phyloP scores from a whole-genome alignment of 2,113 vertebrate genomes.

The Morone saxatilis region DNA sequence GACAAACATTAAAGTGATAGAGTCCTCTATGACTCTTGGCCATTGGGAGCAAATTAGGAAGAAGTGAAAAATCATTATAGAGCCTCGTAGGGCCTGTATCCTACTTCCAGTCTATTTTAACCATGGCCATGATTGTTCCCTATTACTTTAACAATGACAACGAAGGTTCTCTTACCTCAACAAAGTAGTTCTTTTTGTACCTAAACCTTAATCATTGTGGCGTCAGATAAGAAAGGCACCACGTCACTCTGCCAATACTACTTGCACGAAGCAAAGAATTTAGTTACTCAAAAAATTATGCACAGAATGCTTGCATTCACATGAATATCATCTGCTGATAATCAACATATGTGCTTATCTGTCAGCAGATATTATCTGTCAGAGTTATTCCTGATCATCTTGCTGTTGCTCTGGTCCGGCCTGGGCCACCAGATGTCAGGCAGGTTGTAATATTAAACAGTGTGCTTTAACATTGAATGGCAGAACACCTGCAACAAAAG shows the following conservation, averaged over 20 bases:
- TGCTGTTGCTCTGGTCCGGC: conserved; percentile 51
- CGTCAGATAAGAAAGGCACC: not conserved
- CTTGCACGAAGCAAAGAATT: not conserved
- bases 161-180: not conserved
- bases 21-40: too few relatives aligned
- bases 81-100: too few relatives aligned
- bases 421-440: conserved; percentile 83
- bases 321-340: conserved; percentile 1
- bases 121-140: not conserved
- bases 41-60: too few relatives aligned
- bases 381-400: conserved; percentile 7
- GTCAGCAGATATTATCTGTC: conserved; percentile 48
- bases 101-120: not conserved
- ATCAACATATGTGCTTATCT: conserved; percentile 52
- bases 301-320: not conserved
- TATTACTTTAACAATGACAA: not conserved
- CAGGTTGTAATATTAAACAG: conserved; percentile 83
- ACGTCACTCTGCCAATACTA: too few relatives aligned
- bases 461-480: conserved; percentile 84
- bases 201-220: not conserved
- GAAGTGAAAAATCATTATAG: too few relatives aligned
- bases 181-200: not conserved
- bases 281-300: not conserved
- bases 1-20: too few relatives aligned
- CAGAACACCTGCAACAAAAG: conserved; percentile 89